Evolutionary conservation across 2,888 invertebrate species (phyloP), one percentile per base, ranked within the genome.

Genomic region (Drosophila lutescens): DNA sequence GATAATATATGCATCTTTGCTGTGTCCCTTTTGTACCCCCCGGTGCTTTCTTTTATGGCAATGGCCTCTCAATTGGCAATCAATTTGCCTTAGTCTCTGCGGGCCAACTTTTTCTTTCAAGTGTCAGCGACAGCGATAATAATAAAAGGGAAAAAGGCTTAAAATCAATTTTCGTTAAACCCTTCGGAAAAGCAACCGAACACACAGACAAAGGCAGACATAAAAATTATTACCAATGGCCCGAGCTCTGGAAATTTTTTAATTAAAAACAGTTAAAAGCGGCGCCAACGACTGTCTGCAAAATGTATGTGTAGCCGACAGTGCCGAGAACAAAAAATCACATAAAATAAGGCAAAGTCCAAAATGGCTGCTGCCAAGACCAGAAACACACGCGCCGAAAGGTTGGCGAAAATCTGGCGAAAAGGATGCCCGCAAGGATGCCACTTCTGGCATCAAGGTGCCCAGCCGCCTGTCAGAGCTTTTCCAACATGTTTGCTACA

Each of bases 191-290:
- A 13, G 34, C 34, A 1, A 5, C 32, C 34, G 5, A n/a, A n/a
- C 38, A 38, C 49, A 49, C 36, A 30, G 49, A 43, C 44, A 44
- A 36, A 50, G 17, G 38, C 49, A 54, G 53, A 55, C 47, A 47
- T 44, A 34, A 36, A 41, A 26, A 59, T 58, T 63, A 72, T 65
- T 72, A 72, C 72, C 72, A 65, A 72, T 72, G 65, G 54, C 49
- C 54, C 34, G 57, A 79, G 60, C 56, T 55, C 55, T 59, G 53
- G 44, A 57, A 54, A 57, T 67, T 75, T 85, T 80, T 79, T 87
- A 85, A 85, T 85, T 85, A 85, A 87, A 86, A 86, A 73, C 74
- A 66, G 79, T 85, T 82, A 73, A 80, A 76, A 55, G 55, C 62
- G 76, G 80, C 80, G 75, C 80, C 76, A 78, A 53, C 78, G 53